A percentile compares a stretch with the other conserved stretches of the same genome.
Conservation (phyloP, 2,113 vertebrate species). For the Eulemur macaco region DNA sequence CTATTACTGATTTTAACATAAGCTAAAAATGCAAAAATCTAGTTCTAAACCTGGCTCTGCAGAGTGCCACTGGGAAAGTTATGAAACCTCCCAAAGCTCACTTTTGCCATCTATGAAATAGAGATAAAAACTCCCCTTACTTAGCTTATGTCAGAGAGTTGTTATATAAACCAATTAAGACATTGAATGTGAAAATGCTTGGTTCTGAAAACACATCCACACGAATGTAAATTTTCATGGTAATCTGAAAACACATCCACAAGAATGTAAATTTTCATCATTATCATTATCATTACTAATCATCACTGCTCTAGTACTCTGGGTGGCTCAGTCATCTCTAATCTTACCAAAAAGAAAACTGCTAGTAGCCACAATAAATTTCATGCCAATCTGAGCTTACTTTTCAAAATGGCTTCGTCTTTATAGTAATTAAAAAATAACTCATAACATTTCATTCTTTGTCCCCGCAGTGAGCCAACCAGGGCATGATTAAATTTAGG, state of each 20-base stretch:
- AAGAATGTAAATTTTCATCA: background rate
- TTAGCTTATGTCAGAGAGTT: background rate
- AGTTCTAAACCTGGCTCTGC: background rate
- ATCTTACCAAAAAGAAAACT: background rate
- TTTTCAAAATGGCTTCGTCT: conserved; percentile 6
- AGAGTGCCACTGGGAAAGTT: background rate
- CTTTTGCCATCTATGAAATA: conserved; percentile 12
- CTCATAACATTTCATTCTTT: background rate
- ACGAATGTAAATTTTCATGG: background rate
- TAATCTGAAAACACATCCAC: background rate
- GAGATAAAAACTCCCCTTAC: background rate
- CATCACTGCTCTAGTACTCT: background rate
- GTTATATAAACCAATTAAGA: background rate
- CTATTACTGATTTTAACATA: background rate
- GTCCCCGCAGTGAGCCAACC: background rate
- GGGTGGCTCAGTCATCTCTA: background rate
- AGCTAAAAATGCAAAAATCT: background rate
- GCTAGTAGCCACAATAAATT: background rate
- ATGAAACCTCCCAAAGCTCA: background rate
- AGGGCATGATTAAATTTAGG: background rate
- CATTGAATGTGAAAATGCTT: background rate
- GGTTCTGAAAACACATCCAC: background rate
- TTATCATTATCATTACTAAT: background rate
- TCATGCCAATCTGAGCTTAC: background rate
- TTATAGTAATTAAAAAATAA: conserved; percentile 27